phyloP scores from a whole-genome alignment of 2,113 vertebrate genomes.

The Centropristis striata region DNA sequence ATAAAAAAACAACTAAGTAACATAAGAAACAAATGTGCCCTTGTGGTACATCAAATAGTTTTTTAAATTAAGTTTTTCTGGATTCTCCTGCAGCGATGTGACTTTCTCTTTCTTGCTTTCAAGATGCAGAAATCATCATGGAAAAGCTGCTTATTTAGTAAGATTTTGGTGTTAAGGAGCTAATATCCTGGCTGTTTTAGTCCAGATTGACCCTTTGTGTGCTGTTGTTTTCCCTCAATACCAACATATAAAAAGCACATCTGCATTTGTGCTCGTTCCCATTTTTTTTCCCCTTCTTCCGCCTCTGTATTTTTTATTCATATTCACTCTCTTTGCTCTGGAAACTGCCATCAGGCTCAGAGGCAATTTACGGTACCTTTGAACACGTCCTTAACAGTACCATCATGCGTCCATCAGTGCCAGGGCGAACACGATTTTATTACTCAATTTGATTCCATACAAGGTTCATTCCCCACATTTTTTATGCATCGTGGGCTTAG shows the following conservation, averaged over 20 bases:
- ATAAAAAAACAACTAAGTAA: no score
- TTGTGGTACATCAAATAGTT: neutral
- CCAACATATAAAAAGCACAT: conserved; percentile 18
- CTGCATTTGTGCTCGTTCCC: conserved; percentile 27
- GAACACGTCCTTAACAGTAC: conserved; percentile 72
- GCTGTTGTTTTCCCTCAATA: neutral
- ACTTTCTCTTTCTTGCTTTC: neutral
- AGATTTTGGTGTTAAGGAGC: neutral
- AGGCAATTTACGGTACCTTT: conserved; percentile 65
- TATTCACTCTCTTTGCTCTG: conserved; percentile 46
- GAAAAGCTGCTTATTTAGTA: neutral
- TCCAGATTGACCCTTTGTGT: neutral
- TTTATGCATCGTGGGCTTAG: conserved; percentile 72
- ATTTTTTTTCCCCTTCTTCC: conserved; percentile 7
- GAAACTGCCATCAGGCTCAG: conserved; percentile 57
- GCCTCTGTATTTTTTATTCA: conserved; percentile 44
- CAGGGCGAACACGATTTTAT: conserved; percentile 67
- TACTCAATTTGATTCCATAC: conserved; percentile 76
- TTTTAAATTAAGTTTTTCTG: neutral
- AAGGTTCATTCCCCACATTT: conserved; percentile 75
- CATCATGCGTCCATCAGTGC: conserved; percentile 72
- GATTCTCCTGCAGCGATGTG: neutral
- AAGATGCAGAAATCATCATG: neutral
- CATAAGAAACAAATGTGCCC: neutral
- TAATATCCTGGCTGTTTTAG: neutral